These are phyloP conservation scores for Amblyornis subalaris DNA, from an alignment of 2,113 vertebrate genomes.

Conservation along the genomic window DNA sequence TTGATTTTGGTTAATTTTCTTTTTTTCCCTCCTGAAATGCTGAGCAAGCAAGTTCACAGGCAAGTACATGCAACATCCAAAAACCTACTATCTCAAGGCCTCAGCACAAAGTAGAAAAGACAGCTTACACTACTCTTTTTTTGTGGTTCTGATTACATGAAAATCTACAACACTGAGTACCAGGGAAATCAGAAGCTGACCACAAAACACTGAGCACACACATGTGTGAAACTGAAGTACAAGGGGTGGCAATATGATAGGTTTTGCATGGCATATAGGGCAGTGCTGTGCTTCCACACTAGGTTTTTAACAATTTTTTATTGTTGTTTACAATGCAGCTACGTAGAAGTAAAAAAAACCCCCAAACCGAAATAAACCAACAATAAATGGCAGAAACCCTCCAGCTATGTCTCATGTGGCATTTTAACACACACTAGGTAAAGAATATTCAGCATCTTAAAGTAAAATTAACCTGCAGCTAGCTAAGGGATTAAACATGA, in stretches of 20 bases:
- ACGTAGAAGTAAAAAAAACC: constrained; percentile 38
- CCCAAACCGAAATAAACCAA: neutral
- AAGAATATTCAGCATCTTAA: constrained; percentile 53
- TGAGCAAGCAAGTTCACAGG: neutral
- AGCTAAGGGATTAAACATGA: constrained; percentile 70
- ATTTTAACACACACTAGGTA: constrained; percentile 33
- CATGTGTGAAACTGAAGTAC: neutral
- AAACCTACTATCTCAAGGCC: neutral
- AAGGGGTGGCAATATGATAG: neutral
- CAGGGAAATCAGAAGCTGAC: neutral
- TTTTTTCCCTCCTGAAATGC: neutral
- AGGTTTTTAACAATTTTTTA: constrained; percentile 43
- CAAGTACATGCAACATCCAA: neutral
- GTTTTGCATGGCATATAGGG: constrained; percentile 14
- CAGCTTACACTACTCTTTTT: neutral
- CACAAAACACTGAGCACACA: neutral
- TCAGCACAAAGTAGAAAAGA: neutral
- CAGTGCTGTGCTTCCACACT: neutral
- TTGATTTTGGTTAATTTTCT: neutral
- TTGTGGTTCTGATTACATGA: neutral
- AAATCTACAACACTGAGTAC: neutral
- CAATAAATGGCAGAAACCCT: neutral
- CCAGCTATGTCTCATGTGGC: constrained; percentile 36
- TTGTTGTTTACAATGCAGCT: constrained; percentile 31
- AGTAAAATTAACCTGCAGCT: constrained; percentile 71